Percentiles rank a stretch among this genome's conserved stretches.
These are phyloP conservation scores for Penaeus chinensis DNA, from an alignment of 1,140 invertebrate genomes.

Conservation along the genomic window DNA sequence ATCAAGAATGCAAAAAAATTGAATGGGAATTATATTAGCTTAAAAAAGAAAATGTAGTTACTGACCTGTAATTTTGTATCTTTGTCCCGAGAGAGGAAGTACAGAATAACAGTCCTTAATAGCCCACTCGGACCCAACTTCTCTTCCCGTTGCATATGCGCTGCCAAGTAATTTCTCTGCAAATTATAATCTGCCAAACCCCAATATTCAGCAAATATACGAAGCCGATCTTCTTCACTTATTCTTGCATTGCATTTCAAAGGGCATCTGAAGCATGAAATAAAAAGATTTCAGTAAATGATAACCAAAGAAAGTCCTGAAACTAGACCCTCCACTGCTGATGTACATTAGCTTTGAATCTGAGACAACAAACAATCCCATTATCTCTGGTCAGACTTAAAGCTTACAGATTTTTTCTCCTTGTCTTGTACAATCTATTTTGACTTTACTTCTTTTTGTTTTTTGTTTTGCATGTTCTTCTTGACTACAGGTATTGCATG, in stretches of 20 bases:
- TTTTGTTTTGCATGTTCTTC: too few relatives aligned
- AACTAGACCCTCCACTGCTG: neutral
- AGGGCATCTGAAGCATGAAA: constrained; percentile 38
- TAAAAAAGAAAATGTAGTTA: neutral
- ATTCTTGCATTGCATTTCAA: constrained; percentile 57
- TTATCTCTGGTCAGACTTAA: too few relatives aligned
- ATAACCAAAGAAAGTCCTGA: neutral
- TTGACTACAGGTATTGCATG: too few relatives aligned
- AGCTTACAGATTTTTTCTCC: too few relatives aligned
- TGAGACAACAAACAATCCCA: too few relatives aligned
- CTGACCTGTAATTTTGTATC: constrained; percentile 58
- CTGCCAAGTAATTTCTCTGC: constrained; percentile 61
- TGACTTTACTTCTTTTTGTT: too few relatives aligned
- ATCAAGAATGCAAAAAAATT: too few relatives aligned
- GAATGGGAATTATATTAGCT: too few relatives aligned
- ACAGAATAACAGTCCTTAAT: constrained; percentile 59
- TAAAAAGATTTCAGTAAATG: neutral
- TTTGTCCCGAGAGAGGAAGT: constrained; percentile 54
- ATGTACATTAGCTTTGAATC: too few relatives aligned
- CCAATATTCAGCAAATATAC: constrained; percentile 63
- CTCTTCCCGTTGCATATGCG: constrained; percentile 63
- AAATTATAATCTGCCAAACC: constrained; percentile 61
- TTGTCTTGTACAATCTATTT: too few relatives aligned
- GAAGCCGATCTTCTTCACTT: constrained; percentile 53
- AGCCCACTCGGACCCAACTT: constrained; percentile 60